Evolutionary conservation across 2,888 invertebrate genomes (phyloP), one percentile per base, ranked within the genome.

Genomic region (Caenorhabditis sulstoni): DNA sequence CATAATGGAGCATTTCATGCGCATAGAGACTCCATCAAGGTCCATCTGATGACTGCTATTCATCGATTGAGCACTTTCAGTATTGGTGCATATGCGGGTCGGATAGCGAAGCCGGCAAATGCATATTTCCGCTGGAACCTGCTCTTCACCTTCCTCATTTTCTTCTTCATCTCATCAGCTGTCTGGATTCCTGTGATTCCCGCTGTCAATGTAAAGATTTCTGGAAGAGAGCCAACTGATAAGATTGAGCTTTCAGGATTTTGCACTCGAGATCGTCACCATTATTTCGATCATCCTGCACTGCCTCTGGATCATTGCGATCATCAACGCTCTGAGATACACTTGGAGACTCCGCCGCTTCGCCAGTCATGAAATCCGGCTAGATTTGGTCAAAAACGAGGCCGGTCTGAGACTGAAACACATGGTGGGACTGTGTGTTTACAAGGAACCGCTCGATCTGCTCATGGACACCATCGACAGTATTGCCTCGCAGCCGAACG

Each of bases 61-160:
- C 23, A 53, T 22, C 59, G 18, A 53, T 18, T 44, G 39, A 61
- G 9, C 23, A 11, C 14, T 62, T 79, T 59, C 41, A 79, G 79
- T 45, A 74, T 79, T 66, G 79, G 74, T 58, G 74, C 68, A 37
- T 87, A 87, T 59, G 80, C 82, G 12, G 87, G 87, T n/a, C 79
- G 85, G 47, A 76, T 85, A 53, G 81, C 85, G 18, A 87, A 87
- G 53, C 85, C 86, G n/a, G 86, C 86, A 0, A 85, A 87, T 47
- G 79, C 81, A 1, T 85, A 85, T 39, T 71, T 87, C 22, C 85
- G 87, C n/a, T 87, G 87, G 87, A 87, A 87, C 59, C 68, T 87
- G 14, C 79, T 87, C 11, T 87, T 87, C 83, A 87, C 87, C 9
- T 83, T 87, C 47, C 64, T 87, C 47, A 86, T 87, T 14, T 85